phyloP scores from a whole-genome alignment of 2,888 invertebrate species.

The Eupithecia subumbrata region DNA sequence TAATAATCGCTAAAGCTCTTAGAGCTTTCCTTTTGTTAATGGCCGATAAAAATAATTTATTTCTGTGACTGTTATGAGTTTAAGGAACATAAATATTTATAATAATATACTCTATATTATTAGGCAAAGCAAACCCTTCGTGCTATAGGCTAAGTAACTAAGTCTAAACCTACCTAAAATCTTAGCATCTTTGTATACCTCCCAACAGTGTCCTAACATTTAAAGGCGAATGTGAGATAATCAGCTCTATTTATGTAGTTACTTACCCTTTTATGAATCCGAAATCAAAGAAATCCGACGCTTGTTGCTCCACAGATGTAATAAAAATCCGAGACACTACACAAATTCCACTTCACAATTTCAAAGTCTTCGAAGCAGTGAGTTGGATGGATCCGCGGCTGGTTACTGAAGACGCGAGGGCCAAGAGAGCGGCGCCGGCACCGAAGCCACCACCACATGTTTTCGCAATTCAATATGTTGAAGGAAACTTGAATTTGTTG shows the following conservation, averaged over 20 bases:
- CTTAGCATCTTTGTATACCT: background rate
- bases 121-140: too few relatives aligned
- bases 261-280: background rate
- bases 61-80: background rate
- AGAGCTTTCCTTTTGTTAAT: background rate
- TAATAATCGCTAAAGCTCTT: background rate
- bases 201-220: background rate
- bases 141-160: too few relatives aligned
- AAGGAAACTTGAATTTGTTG: conserved; percentile 32
- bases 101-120: too few relatives aligned
- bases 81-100: too few relatives aligned
- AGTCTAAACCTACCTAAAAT: background rate
- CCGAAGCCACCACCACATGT: conserved; percentile 54
- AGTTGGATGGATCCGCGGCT: conserved; percentile 45
- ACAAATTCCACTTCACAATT: conserved; percentile 20
- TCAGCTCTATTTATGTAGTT: background rate
- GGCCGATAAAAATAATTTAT: background rate
- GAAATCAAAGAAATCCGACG: background rate
- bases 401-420: conserved; percentile 42
- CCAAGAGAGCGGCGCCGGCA: conserved; percentile 47
- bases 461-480: conserved; percentile 42
- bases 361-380: conserved; percentile 43
- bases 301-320: background rate
- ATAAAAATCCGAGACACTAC: background rate
- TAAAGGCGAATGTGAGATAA: background rate